Evolutionary conservation across 2,113 vertebrate species (phyloP).

Genomic region (Perognathus longimembris): DNA sequence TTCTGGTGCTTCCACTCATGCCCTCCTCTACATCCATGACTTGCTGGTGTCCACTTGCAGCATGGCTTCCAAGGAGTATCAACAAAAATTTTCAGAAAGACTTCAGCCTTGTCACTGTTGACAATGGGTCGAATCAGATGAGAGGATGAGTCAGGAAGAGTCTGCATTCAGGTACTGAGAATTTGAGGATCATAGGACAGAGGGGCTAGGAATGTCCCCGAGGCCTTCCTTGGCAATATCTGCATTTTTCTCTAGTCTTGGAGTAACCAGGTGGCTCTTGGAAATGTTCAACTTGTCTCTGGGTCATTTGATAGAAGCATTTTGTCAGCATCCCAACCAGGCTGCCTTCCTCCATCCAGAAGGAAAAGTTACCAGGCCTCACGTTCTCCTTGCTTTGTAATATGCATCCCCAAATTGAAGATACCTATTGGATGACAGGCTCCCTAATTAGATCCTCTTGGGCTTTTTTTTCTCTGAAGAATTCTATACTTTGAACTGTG

Average conservation of each 20-base stretch:
- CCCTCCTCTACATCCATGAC: not conserved
- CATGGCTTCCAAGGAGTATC: not conserved
- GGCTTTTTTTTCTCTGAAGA: slow-evolving; percentile 47
- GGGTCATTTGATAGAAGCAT: not conserved
- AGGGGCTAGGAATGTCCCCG: not conserved
- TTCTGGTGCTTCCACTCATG: not conserved
- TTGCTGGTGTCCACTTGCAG: not conserved
- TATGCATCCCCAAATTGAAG: not conserved
- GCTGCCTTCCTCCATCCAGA: not conserved
- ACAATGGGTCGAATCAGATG: not conserved
- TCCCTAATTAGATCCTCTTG: slow-evolving; percentile 64
- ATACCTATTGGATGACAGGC: slow-evolving; percentile 26
- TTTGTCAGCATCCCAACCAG: not conserved
- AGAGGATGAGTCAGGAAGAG: not conserved
- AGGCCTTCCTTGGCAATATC: not conserved
- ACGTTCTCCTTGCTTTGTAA: not conserved
- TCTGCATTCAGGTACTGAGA: not conserved
- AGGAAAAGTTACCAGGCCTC: not conserved
- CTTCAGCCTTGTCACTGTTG: not conserved
- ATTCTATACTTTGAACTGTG: slow-evolving; percentile 36
- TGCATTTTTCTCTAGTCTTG: fast-evolving
- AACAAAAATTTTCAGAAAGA: not conserved
- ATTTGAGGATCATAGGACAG: not conserved
- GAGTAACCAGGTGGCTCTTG: not conserved
- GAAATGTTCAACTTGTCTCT: not conserved